Conservation (phyloP, 2,113 vertebrate species). For the Sorex araneus region DNA sequence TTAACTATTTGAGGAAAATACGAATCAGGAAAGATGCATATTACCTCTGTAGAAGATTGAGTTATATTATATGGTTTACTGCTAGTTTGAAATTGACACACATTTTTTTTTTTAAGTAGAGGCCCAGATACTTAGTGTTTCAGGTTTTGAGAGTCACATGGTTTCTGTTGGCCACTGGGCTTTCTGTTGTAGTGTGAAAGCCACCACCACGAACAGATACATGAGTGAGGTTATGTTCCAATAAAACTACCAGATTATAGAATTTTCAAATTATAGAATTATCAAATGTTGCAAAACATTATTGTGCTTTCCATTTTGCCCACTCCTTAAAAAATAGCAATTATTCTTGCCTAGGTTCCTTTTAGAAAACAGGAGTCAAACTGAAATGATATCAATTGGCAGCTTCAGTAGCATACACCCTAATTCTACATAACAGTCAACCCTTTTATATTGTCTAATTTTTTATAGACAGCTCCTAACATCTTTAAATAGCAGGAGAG, state of each 20-base stretch:
- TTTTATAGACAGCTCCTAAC: background rate
- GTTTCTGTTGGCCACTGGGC: background rate
- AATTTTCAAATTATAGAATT: constrained; percentile 16
- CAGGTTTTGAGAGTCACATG: background rate
- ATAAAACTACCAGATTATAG: background rate
- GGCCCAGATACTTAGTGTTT: background rate
- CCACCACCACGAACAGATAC: background rate
- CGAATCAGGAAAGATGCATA: background rate
- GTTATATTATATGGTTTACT: background rate
- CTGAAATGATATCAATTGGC: rapidly evolving
- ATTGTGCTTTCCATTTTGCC: background rate
- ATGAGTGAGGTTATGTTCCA: background rate
- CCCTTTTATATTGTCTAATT: background rate
- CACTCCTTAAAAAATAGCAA: background rate
- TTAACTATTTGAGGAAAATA: background rate
- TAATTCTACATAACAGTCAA: no score
- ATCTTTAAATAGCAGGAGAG: background rate
- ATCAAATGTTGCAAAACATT: background rate
- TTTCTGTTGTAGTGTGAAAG: background rate
- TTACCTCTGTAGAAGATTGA: background rate
- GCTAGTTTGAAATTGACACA: background rate
- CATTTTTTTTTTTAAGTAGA: constrained; percentile 16
- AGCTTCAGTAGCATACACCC: rapidly evolving
- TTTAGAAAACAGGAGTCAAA: background rate
- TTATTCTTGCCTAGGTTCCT: background rate